Conservation (phyloP, 2,113 vertebrate species). For the Psittacara wagleri region DNA sequence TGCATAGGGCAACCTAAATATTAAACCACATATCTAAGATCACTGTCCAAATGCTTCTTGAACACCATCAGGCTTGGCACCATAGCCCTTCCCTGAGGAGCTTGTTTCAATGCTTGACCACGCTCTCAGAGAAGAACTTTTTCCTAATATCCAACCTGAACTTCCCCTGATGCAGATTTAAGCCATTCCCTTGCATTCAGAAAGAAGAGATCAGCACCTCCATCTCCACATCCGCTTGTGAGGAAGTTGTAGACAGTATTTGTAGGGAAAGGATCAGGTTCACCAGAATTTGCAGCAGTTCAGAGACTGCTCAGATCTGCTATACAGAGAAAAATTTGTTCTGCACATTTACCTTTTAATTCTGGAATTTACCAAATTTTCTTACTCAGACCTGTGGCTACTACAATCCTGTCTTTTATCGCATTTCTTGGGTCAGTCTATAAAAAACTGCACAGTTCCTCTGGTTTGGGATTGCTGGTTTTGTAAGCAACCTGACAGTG, state of each 20-base stretch:
- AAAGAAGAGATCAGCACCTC: background rate
- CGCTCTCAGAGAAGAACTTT: background rate
- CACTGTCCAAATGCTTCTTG: background rate
- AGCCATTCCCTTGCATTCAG: background rate
- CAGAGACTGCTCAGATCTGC: background rate
- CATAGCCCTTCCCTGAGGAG: background rate
- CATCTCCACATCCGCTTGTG: fast-evolving
- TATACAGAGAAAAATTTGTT: background rate
- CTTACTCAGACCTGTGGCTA: background rate
- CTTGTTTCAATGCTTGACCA: background rate
- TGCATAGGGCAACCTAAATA: background rate
- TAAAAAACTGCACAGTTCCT: background rate
- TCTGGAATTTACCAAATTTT: background rate
- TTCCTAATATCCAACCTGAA: background rate
- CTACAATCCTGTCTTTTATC: background rate
- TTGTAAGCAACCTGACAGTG: background rate
- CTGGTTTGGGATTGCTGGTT: background rate
- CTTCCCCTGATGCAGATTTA: background rate
- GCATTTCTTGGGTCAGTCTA: background rate
- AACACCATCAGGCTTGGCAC: background rate
- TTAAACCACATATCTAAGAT: background rate
- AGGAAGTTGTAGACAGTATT: background rate
- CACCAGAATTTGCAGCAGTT: background rate
- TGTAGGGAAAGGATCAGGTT: background rate
- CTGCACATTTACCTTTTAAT: background rate